Percentiles rank a stretch among this genome's conserved stretches.
These are phyloP conservation scores for Ectropis grisescens DNA, from an alignment of 1,140 invertebrate genomes.

Conservation along the genomic window DNA sequence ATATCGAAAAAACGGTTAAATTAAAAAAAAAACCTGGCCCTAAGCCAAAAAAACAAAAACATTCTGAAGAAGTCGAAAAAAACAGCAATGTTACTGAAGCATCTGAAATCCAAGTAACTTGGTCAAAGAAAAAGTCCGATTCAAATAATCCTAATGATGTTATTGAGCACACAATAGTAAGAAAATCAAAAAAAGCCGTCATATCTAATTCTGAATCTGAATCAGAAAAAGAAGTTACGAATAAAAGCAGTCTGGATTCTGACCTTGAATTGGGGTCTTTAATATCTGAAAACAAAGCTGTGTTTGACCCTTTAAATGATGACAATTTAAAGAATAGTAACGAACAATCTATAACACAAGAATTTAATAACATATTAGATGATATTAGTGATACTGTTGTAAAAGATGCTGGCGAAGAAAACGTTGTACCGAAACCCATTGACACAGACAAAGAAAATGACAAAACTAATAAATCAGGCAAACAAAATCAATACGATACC, in stretches of 20 bases:
- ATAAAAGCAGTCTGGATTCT: too few species aligned
- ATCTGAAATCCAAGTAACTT: slow-evolving; percentile 25
- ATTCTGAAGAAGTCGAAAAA: slow-evolving; percentile 59
- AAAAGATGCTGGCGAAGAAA: too few species aligned
- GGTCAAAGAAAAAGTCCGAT: slow-evolving; percentile 18
- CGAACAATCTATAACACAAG: too few species aligned
- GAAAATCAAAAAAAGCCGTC: slow-evolving; percentile 53
- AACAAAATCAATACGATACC: too few species aligned
- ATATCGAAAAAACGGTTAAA: slow-evolving; percentile 13
- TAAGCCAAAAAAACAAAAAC: slow-evolving; percentile 36
- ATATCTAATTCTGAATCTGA: slow-evolving; percentile 49
- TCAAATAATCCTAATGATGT: slow-evolving; percentile 4
- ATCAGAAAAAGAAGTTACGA: slow-evolving; percentile 36
- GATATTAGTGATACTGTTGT: too few species aligned
- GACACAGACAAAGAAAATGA: too few species aligned
- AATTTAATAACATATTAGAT: too few species aligned
- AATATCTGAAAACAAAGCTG: too few species aligned
- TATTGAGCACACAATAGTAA: slow-evolving; percentile 31
- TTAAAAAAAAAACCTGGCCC: slow-evolving; percentile 21
- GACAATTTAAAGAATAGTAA: not conserved
- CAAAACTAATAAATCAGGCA: too few species aligned
- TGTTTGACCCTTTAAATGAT: too few species aligned
- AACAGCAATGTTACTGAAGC: slow-evolving; percentile 39
- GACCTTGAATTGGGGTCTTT: too few species aligned
- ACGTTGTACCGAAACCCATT: too few species aligned